Percentiles rank a stretch among this genome's conserved stretches.
phyloP scores from a whole-genome alignment of 2,113 vertebrate genomes.

The Cottus gobio region DNA sequence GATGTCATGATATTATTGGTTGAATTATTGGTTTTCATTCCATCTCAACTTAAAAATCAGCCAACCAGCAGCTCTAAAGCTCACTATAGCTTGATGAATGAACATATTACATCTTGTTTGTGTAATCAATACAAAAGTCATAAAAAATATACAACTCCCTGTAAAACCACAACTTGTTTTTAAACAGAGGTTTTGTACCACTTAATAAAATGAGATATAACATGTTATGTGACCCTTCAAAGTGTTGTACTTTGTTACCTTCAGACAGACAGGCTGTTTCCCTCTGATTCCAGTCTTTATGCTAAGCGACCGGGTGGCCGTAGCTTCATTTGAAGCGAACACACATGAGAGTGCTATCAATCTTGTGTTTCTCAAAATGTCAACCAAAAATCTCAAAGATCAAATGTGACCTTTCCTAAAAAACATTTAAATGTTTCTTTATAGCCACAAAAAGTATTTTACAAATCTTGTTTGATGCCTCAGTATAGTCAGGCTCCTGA shows the following conservation, averaged over 20 bases:
- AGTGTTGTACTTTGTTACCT: too few relatives aligned
- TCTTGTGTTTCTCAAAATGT: not conserved
- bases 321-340: too few relatives aligned
- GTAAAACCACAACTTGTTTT: too few relatives aligned
- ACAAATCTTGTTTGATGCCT: not conserved
- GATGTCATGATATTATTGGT: too few relatives aligned
- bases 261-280: not conserved
- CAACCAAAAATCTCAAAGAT: not conserved
- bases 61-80: not conserved
- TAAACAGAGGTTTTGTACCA: too few relatives aligned
- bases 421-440: not conserved
- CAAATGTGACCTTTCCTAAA: not conserved
- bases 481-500: not conserved
- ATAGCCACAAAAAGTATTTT: not conserved
- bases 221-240: too few relatives aligned
- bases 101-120: too few relatives aligned
- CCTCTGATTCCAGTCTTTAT: not conserved
- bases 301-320: not conserved
- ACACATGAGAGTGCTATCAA: not conserved
- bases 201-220: too few relatives aligned
- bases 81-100: too few relatives aligned
- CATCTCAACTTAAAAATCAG: too few relatives aligned
- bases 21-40: not conserved
- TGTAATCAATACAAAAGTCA: too few relatives aligned
- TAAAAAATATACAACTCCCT: too few relatives aligned